A percentile compares a stretch with the other conserved stretches of the same genome.
Conservation (phyloP, 2,113 vertebrate genomes). For the Empidonax alnorum region DNA sequence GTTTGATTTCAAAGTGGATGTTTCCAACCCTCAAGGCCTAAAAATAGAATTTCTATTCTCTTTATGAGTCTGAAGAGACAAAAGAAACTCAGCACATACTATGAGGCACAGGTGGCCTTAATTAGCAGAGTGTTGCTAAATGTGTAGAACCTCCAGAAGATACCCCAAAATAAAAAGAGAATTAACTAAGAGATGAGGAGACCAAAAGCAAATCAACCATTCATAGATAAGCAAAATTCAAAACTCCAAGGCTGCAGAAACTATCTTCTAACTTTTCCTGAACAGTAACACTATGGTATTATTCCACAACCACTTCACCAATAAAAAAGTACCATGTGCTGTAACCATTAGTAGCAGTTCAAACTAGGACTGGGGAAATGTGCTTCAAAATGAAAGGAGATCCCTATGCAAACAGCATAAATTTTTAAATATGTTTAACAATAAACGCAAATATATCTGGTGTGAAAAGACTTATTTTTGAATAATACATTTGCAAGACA, state of each 20-base stretch:
- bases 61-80: neutral
- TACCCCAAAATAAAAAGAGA: neutral
- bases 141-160: neutral
- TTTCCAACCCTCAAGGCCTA: neutral
- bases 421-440: conserved; percentile 36
- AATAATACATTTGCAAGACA: neutral
- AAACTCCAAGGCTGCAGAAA: neutral
- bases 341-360: neutral
- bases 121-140: neutral
- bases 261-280: neutral
- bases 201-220: neutral
- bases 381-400: neutral
- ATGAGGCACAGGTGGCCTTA: neutral
- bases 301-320: neutral
- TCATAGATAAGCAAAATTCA: neutral
- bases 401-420: neutral
- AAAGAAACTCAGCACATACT: neutral
- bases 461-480: neutral
- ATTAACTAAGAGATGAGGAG: neutral
- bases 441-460: neutral
- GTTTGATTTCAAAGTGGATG: conserved; percentile 16
- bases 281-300: neutral
- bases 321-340: neutral
- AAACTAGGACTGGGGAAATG: neutral
- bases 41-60: neutral